Evolutionary conservation across 2,797 vertebrate genomes (phyloP).

Genomic region (Hypotaenidia philippensis): DNA sequence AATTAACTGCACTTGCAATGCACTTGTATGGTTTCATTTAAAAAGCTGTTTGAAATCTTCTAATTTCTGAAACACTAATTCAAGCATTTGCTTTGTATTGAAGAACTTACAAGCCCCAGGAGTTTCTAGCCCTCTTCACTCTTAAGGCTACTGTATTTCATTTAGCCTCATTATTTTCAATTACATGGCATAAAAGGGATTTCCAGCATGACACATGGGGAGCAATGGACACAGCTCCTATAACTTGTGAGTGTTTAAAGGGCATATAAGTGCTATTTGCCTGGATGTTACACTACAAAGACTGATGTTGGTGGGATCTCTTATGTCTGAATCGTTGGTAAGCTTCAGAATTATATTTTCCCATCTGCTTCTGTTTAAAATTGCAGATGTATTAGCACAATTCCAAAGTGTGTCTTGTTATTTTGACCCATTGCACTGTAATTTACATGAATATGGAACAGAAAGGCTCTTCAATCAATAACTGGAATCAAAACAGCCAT

Average conservation of each 20-base stretch:
- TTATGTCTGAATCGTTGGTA: slow-evolving; percentile 4
- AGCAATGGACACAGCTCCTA: not conserved
- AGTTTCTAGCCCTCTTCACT: not conserved
- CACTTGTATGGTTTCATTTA: not conserved
- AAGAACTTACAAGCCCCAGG: not conserved
- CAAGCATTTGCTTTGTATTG: not conserved
- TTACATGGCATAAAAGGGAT: slow-evolving; percentile 23
- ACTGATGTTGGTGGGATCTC: slow-evolving; percentile 16
- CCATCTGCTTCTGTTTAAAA: slow-evolving; percentile 57
- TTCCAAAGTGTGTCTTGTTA: slow-evolving; percentile 7
- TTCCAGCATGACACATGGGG: not conserved
- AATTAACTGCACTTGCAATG: not conserved
- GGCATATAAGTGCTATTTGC: not conserved
- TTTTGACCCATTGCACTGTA: slow-evolving; percentile 48
- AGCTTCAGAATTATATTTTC: slow-evolving; percentile 27
- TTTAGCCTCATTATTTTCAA: slow-evolving; percentile 38
- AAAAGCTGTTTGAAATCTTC: not conserved
- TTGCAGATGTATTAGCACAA: slow-evolving; percentile 54
- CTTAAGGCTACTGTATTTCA: slow-evolving; percentile 49
- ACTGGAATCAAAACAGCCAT: slow-evolving; percentile 19
- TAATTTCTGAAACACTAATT: not conserved
- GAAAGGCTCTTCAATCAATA: slow-evolving; percentile 39
- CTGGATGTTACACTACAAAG: not conserved
- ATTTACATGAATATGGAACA: slow-evolving; percentile 40
- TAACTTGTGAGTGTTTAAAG: not conserved